Evolutionary conservation across 2,888 invertebrate genomes (phyloP).

Genomic region (Caenorhabditis angaria): DNA sequence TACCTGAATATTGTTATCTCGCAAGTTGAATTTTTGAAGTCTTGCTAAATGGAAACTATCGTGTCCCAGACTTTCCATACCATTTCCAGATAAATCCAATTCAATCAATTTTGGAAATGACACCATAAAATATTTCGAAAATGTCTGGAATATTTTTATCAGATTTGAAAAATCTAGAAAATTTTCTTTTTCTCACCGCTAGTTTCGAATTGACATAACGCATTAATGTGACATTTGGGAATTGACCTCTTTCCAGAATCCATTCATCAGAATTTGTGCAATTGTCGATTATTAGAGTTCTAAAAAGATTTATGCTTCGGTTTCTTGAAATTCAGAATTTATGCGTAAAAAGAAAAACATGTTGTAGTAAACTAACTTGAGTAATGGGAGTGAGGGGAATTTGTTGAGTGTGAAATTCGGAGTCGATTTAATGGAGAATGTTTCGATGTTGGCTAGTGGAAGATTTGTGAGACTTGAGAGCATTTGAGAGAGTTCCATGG

Average conservation of each 20-base stretch:
- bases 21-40: slow-evolving; percentile 23
- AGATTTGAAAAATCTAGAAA: not conserved
- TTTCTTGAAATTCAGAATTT: not conserved
- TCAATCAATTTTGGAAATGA: slow-evolving; percentile 32
- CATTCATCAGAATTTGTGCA: slow-evolving; percentile 6
- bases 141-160: slow-evolving; percentile 8
- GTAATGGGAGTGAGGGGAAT: slow-evolving; percentile 4
- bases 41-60: slow-evolving; percentile 43
- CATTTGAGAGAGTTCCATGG: not conserved
- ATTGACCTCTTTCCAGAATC: not conserved
- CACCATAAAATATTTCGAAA: slow-evolving; percentile 25
- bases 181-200: not conserved
- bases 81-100: slow-evolving; percentile 37
- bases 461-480: not conserved
- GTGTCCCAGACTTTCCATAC: slow-evolving; percentile 24
- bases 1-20: slow-evolving; percentile 24
- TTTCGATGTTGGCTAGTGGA: slow-evolving; percentile 4
- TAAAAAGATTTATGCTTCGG: not conserved
- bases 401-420: slow-evolving; percentile 7
- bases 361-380: not conserved
- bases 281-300: slow-evolving; percentile 6
- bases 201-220: not conserved
- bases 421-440: not conserved
- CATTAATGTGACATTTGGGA: slow-evolving; percentile 11
- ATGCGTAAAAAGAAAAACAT: no score